Percentiles rank a stretch among this genome's conserved stretches.
Conservation (phyloP, 2,888 invertebrate genomes). For the Teinopalpus imperialis region DNA sequence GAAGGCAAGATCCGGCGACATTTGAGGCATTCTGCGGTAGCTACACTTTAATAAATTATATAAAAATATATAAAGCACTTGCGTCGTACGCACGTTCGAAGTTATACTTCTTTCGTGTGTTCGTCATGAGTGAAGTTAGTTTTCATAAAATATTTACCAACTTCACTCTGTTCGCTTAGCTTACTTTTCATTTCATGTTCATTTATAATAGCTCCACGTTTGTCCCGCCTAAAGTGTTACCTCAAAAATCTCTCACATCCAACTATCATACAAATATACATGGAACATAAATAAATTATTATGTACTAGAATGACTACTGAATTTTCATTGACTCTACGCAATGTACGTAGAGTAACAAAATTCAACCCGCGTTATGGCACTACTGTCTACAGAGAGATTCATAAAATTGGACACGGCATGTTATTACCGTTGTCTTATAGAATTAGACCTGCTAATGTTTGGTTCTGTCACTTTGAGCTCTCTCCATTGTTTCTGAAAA, state of each 20-base stretch:
- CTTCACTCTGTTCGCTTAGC: too few species aligned
- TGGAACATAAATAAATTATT: constrained; percentile 22
- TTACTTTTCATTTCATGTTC: too few species aligned
- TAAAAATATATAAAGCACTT: too few species aligned
- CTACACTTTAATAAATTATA: too few species aligned
- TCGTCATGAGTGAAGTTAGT: too few species aligned
- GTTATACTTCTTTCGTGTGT: too few species aligned
- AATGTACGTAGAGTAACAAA: constrained; percentile 19
- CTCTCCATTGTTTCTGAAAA: constrained; percentile 74
- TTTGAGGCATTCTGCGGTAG: too few species aligned
- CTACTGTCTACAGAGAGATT: constrained; percentile 25
- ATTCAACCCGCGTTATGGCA: constrained; percentile 27
- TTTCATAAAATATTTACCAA: too few species aligned
- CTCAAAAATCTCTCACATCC: too few species aligned
- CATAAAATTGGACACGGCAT: constrained; percentile 13
- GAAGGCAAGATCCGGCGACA: constrained; percentile 28
- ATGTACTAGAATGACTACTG: constrained; percentile 11
- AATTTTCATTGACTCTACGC: constrained; percentile 20
- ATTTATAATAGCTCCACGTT: too few species aligned
- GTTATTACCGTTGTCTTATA: constrained; percentile 37
- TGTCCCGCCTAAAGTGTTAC: too few species aligned
- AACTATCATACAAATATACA: constrained; percentile 19
- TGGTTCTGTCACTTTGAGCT: constrained; percentile 67
- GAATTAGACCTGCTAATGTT: constrained; percentile 43
- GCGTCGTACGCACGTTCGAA: too few species aligned